These are phyloP conservation scores for Nicator chloris DNA, from an alignment of 2,113 vertebrate species.

Conservation along the genomic window DNA sequence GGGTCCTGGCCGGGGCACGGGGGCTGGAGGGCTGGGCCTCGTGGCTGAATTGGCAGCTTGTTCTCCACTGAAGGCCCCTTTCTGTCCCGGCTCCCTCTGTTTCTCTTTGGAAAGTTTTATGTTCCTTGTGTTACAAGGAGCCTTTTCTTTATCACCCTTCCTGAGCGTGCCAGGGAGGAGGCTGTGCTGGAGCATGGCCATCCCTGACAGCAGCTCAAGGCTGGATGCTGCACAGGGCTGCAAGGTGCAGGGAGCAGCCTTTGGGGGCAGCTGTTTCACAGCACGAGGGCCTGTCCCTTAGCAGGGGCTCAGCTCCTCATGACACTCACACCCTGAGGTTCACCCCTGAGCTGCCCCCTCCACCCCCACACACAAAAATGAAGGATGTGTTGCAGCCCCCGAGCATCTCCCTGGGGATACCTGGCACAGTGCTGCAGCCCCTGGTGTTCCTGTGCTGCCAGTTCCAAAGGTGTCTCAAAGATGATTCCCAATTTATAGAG, in stretches of 20 bases:
- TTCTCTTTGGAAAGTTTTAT: slow-evolving; percentile 57
- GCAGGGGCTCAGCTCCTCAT: background rate
- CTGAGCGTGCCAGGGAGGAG: background rate
- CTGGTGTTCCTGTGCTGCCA: fast-evolving
- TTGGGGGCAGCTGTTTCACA: background rate
- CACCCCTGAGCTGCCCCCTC: background rate
- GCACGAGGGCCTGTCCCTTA: background rate
- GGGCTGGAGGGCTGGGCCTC: background rate
- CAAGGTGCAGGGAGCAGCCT: background rate
- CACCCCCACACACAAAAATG: background rate
- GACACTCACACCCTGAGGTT: background rate
- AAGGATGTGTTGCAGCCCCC: background rate
- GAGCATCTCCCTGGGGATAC: background rate
- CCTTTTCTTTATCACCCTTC: slow-evolving; percentile 35
- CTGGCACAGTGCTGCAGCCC: background rate
- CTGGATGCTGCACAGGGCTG: background rate
- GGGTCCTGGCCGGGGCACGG: fast-evolving
- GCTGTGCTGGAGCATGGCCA: background rate
- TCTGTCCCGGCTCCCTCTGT: background rate
- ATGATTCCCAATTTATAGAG: background rate
- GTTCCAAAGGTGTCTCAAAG: fast-evolving
- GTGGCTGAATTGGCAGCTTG: background rate
- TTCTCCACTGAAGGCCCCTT: slow-evolving; percentile 36
- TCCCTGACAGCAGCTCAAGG: background rate
- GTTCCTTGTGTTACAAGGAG: slow-evolving; percentile 42